Percentiles rank a stretch among this genome's conserved stretches.
Conservation (phyloP, 2,797 vertebrate genomes). For the Calcarius lapponicus region DNA sequence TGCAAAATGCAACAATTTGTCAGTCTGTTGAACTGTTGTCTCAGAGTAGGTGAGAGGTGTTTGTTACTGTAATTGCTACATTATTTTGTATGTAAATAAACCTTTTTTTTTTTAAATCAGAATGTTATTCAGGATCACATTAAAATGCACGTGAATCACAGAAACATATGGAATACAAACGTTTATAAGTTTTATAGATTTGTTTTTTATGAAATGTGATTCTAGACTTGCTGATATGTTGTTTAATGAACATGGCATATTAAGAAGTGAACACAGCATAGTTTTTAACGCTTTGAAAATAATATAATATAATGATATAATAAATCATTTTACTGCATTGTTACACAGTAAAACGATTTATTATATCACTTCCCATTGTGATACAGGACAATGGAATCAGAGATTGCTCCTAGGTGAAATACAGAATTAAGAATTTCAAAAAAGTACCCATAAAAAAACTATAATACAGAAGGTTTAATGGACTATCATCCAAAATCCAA, state of each 20-base stretch:
- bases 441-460: neutral
- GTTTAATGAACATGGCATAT: neutral
- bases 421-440: neutral
- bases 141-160: neutral
- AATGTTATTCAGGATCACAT: neutral
- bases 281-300: neutral
- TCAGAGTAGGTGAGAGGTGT: neutral
- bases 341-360: neutral
- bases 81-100: neutral
- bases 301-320: too few species aligned
- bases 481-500: neutral
- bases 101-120: neutral
- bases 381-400: neutral
- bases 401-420: neutral
- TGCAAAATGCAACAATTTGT: neutral
- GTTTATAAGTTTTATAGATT: neutral
- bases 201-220: neutral
- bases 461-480: neutral
- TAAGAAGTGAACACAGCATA: neutral
- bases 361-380: neutral
- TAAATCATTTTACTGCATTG: too few species aligned
- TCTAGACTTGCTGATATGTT: neutral
- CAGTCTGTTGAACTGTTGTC: neutral
- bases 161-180: neutral
- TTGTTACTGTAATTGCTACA: neutral